These are phyloP conservation scores for Drosophila affinis DNA, from an alignment of 2,888 invertebrate genomes.

Conservation along the genomic window DNA sequence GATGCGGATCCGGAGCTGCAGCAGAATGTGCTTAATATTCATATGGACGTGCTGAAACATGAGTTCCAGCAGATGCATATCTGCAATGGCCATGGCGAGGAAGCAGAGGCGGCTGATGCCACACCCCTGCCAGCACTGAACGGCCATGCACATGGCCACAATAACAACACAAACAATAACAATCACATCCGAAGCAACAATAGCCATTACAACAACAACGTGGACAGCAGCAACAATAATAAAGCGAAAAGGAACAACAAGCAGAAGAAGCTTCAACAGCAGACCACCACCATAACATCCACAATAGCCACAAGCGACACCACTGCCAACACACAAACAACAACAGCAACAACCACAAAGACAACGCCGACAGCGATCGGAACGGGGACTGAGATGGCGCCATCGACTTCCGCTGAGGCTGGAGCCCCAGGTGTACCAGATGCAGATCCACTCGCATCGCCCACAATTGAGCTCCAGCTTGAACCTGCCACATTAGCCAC, in stretches of 20 bases:
- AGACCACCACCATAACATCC: constrained; percentile 19
- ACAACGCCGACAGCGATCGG: constrained; percentile 13
- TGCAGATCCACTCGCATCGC: constrained; percentile 1
- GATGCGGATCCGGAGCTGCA: constrained; percentile 32
- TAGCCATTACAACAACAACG: constrained; percentile 35
- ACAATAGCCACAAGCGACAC: constrained; percentile 54
- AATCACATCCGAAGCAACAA: constrained; percentile 52
- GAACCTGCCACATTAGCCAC: constrained; percentile 69
- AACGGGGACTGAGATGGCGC: constrained; percentile 19
- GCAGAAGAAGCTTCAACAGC: constrained; percentile 15
- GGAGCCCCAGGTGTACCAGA: not conserved
- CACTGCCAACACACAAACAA: constrained; percentile 67
- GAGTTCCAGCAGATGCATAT: constrained; percentile 58
- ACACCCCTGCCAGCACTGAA: constrained; percentile 39
- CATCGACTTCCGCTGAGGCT: constrained; percentile 19
- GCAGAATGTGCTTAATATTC: no score
- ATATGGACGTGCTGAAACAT: constrained; percentile 26
- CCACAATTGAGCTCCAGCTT: constrained; percentile 40
- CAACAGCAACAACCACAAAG: constrained; percentile 36
- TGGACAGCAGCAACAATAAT: constrained; percentile 45
- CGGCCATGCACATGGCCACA: constrained; percentile 58
- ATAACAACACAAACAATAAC: constrained; percentile 63
- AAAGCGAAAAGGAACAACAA: constrained; percentile 45
- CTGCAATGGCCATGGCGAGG: constrained; percentile 56
- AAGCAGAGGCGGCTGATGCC: constrained; percentile 2